Evolutionary conservation across 2,113 vertebrate species (phyloP), one percentile per base, ranked within the genome.

Genomic region (Psettodes erumei): DNA sequence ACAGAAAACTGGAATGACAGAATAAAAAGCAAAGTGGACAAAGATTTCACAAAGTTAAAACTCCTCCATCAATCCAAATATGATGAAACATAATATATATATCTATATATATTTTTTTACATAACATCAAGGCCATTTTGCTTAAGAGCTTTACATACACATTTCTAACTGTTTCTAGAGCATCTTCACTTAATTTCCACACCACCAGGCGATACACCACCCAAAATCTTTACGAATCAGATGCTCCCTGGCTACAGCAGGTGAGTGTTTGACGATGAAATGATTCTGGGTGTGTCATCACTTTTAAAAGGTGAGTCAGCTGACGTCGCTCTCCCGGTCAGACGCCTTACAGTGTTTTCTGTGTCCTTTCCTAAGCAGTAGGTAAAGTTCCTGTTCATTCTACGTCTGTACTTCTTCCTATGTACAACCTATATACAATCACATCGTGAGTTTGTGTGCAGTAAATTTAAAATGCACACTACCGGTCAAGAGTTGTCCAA

Each of bases 381-480:
- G 9, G 27, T 72, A 61, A 69, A 35, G 60, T 74, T 75, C 62
- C 59, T 74, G 35, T 78, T 74, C 35, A 40, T 62, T 74, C 80
- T 83, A 71, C 32, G 67, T 72, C 54, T 51, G 15, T 67, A 30
- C 74, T 55, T 62, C 30, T 75, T 70, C 43, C 32, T 83, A 76
- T 86, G 25, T 89, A 89, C 88, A 90, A 79, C 13, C 6, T 77
- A 84, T 88, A 62, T 82, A 90, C 87, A 92, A 64, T 75, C 50
- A 73, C 53, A 77, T 33, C 40, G 33, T 18, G 16, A 65, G 47
- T 67, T 51, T 72, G 30, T 77, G 77, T 69, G 70, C 9, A 68
- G 56, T 53, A 42, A 10, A 35, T 50, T 71, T n/a, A 68, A 50
- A 6, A 61, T 40, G 33, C 18, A 21, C 21, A 66, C 13, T 6